A percentile compares a stretch with the other conserved stretches of the same genome.
Conservation (phyloP, 2,113 vertebrate species). For the Enhydra lutris region DNA sequence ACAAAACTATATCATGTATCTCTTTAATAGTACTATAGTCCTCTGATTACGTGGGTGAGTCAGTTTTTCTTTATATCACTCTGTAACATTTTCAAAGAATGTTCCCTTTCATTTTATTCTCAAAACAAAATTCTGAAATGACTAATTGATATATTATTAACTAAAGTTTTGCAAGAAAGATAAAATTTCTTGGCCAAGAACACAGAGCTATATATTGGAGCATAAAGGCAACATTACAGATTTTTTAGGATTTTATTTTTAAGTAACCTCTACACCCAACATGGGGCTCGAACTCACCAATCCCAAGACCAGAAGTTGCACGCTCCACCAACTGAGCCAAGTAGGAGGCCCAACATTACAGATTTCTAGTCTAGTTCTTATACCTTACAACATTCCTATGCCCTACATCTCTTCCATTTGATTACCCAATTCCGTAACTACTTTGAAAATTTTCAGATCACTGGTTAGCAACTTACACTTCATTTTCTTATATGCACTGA, state of each 20-base stretch:
- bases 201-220: neutral
- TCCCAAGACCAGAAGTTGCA: neutral
- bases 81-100: neutral
- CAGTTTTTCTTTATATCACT: neutral
- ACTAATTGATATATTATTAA: neutral
- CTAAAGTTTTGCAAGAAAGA: neutral
- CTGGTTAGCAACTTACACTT: neutral
- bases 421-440: neutral
- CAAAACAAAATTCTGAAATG: neutral
- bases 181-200: neutral
- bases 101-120: neutral
- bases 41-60: neutral
- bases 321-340: neutral
- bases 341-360: neutral
- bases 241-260: neutral
- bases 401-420: neutral
- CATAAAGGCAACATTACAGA: neutral
- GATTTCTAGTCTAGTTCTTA: neutral
- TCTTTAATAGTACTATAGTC: neutral
- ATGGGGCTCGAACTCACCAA: neutral
- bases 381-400: rapidly evolving
- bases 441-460: neutral
- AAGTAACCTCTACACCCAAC: neutral
- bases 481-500: neutral
- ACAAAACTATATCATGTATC: rapidly evolving